Evolutionary conservation across 2,888 invertebrate species (phyloP).

Genomic region (Eucera pruinosa): DNA sequence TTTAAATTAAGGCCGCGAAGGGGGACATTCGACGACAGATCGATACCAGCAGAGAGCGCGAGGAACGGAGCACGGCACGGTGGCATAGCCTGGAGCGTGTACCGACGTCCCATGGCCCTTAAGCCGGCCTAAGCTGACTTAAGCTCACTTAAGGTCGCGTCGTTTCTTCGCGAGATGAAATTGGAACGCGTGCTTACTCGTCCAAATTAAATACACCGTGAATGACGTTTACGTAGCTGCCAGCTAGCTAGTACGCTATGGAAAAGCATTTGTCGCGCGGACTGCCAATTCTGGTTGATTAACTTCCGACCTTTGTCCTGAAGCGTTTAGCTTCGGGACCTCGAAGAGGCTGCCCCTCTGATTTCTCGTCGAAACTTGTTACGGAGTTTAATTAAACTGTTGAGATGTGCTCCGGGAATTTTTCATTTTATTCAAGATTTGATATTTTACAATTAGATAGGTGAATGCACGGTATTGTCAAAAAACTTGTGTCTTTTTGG

Average conservation of each 20-base stretch:
- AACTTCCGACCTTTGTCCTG: slow-evolving; percentile 41
- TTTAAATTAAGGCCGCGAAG: slow-evolving; percentile 65
- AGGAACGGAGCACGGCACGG: slow-evolving; percentile 21
- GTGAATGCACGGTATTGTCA: too few species aligned
- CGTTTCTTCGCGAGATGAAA: slow-evolving; percentile 70
- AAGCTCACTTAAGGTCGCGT: slow-evolving; percentile 68
- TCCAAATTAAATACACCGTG: slow-evolving; percentile 63
- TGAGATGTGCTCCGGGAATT: background rate
- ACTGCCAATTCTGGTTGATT: slow-evolving; percentile 41
- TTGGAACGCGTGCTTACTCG: slow-evolving; percentile 64
- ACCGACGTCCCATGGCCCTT: slow-evolving; percentile 58
- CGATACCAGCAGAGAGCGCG: slow-evolving; percentile 46
- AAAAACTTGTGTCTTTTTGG: too few species aligned
- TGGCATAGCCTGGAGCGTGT: slow-evolving; percentile 49
- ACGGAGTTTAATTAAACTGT: slow-evolving; percentile 24
- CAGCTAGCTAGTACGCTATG: slow-evolving; percentile 3
- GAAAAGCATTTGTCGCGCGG: slow-evolving; percentile 36
- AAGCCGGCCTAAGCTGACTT: slow-evolving; percentile 68
- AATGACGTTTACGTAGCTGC: slow-evolving; percentile 48
- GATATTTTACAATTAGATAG: too few species aligned
- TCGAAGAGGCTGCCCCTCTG: background rate
- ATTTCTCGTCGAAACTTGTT: background rate
- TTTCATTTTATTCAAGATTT: background rate
- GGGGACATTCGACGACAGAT: slow-evolving; percentile 59
- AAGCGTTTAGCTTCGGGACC: too few species aligned